Conservation (phyloP, 2,797 vertebrate genomes). For the Lepidocolaptes lacrymiger region DNA sequence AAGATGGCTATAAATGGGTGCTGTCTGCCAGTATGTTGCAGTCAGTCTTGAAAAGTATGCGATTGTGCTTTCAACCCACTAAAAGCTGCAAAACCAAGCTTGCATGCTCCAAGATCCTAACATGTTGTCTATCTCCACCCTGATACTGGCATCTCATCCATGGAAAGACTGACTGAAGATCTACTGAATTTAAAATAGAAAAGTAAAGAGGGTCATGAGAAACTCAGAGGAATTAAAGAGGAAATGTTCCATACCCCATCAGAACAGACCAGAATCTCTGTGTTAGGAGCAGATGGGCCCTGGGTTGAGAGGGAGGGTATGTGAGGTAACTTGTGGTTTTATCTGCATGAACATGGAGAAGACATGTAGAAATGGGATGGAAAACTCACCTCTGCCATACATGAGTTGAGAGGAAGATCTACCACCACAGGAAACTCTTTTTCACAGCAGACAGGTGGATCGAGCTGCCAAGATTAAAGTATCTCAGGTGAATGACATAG, state of each 20-base stretch:
- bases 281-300: neutral
- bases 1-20: neutral
- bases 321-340: neutral
- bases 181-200: neutral
- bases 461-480: neutral
- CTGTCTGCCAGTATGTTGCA: neutral
- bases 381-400: neutral
- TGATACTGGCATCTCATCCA: neutral
- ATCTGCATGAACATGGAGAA: neutral
- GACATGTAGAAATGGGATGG: neutral
- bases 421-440: neutral
- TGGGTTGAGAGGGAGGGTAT: neutral
- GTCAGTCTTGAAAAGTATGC: neutral
- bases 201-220: neutral
- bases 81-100: neutral
- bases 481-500: neutral
- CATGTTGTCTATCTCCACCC: neutral
- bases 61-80: neutral
- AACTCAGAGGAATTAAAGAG: neutral
- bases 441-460: neutral
- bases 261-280: neutral
- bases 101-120: neutral
- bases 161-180: neutral
- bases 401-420: neutral
- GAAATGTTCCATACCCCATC: neutral